Percentiles rank a stretch among this genome's conserved stretches.
These are phyloP conservation scores for Aphis gossypii DNA, from an alignment of 1,140 invertebrate species.

Conservation along the genomic window DNA sequence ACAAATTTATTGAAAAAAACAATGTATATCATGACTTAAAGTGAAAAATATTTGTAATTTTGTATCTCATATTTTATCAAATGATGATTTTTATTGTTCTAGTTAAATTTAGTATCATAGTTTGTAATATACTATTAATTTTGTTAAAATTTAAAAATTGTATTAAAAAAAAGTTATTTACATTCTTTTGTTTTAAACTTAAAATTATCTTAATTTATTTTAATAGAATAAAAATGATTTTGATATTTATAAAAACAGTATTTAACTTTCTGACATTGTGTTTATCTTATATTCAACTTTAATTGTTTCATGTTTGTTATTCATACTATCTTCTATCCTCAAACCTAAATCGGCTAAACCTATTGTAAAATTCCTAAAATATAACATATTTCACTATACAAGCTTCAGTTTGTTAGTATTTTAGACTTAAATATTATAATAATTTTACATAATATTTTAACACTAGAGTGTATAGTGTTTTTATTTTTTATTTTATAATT, in stretches of 20 bases:
- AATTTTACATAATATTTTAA: background rate
- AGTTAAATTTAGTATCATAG: constrained; percentile 6
- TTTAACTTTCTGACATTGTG: background rate
- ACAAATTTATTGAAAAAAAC: background rate
- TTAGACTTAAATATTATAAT: background rate
- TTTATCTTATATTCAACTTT: background rate
- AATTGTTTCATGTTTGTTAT: background rate
- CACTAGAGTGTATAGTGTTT: background rate
- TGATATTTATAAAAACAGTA: background rate
- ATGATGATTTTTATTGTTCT: background rate
- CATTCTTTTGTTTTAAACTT: background rate
- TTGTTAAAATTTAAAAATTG: constrained; percentile 7
- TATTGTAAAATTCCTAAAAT: background rate
- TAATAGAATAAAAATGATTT: background rate
- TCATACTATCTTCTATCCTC: background rate
- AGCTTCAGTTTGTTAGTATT: background rate
- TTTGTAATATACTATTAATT: constrained; percentile 30
- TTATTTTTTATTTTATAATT: background rate
- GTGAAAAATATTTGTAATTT: background rate
- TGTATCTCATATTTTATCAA: constrained; percentile 31
- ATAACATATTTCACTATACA: background rate
- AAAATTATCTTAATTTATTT: background rate
- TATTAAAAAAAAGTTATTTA: background rate
- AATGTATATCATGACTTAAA: constrained; percentile 17
- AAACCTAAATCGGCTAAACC: background rate